Conservation (phyloP, 2,797 vertebrate genomes). For the Poeciliopsis infans region DNA sequence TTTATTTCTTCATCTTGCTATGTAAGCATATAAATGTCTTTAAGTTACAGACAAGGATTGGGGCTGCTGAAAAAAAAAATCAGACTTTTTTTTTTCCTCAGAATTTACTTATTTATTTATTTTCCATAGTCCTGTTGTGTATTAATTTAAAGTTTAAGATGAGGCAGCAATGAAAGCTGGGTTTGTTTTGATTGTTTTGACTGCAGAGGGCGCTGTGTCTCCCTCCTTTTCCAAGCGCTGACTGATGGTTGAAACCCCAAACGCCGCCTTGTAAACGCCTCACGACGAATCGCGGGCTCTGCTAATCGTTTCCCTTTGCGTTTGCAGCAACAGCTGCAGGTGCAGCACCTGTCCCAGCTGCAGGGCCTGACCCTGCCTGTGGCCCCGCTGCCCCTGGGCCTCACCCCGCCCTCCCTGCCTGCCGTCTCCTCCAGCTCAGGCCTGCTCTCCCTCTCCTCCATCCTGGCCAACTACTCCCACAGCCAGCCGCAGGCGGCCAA, state of each 20-base stretch:
- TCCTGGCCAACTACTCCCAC: slow-evolving; percentile 89
- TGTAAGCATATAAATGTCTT: neutral
- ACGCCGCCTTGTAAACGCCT: neutral
- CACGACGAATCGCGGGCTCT: too few relatives aligned
- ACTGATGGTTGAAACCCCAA: neutral
- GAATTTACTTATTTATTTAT: too few relatives aligned
- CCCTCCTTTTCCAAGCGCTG: neutral
- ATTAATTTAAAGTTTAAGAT: neutral
- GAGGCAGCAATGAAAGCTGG: neutral
- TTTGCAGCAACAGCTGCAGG: slow-evolving; percentile 97
- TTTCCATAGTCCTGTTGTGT: too few relatives aligned
- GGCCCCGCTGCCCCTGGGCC: slow-evolving; percentile 91
- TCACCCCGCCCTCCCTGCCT: slow-evolving; percentile 89
- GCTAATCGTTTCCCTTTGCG: slow-evolving; percentile 2
- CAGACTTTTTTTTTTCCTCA: too few relatives aligned
- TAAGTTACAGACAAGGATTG: neutral
- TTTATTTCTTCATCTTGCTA: neutral
- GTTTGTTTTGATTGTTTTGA: neutral
- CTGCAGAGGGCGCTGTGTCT: neutral
- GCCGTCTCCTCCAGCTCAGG: slow-evolving; percentile 91
- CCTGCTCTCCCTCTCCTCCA: slow-evolving; percentile 93
- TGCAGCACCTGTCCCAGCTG: slow-evolving; percentile 98
- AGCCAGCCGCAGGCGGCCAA: slow-evolving; percentile 91
- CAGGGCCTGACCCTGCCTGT: slow-evolving; percentile 95
- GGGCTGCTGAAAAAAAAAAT: too few relatives aligned